Evolutionary conservation across 1,140 invertebrate species (phyloP).

Genomic region (Drosophila repletoides): DNA sequence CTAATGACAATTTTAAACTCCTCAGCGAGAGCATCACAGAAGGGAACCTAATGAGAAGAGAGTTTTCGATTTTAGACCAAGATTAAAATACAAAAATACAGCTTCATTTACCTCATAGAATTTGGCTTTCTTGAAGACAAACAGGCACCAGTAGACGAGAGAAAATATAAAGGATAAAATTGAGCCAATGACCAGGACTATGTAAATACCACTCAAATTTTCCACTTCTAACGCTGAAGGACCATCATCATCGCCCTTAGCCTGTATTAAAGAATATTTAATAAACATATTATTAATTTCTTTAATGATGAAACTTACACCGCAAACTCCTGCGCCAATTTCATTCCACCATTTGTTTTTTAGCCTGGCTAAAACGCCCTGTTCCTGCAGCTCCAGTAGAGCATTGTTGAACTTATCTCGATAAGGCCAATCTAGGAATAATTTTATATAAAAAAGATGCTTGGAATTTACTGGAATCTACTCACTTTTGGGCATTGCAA

Average conservation of each 20-base stretch:
- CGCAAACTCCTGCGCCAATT: conserved; percentile 89
- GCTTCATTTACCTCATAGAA: conserved; percentile 66
- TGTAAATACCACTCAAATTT: conserved; percentile 89
- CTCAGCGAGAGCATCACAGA: conserved; percentile 86
- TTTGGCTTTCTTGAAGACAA: conserved; percentile 67
- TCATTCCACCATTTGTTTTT: conserved; percentile 97
- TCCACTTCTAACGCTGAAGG: conserved; percentile 82
- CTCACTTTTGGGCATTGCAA: conserved; percentile 92
- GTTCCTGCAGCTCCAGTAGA: conserved; percentile 91
- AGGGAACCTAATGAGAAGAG: conserved; percentile 84
- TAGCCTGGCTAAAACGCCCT: conserved; percentile 88
- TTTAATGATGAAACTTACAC: conserved; percentile 82
- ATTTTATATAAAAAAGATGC: neutral
- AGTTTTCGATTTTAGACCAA: too few species aligned
- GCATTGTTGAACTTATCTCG: conserved; percentile 89
- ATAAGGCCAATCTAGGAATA: conserved; percentile 87
- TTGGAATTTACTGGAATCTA: neutral
- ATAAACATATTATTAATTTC: conserved; percentile 47
- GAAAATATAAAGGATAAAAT: conserved; percentile 78
- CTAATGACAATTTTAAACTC: conserved; percentile 88
- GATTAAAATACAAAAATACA: neutral
- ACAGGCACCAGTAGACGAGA: conserved; percentile 73
- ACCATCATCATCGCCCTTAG: conserved; percentile 36
- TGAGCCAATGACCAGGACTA: conserved; percentile 85
- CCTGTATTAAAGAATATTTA: conserved; percentile 20